phyloP scores from a whole-genome alignment of 2,888 invertebrate genomes.

The Campopleginae sp. region DNA sequence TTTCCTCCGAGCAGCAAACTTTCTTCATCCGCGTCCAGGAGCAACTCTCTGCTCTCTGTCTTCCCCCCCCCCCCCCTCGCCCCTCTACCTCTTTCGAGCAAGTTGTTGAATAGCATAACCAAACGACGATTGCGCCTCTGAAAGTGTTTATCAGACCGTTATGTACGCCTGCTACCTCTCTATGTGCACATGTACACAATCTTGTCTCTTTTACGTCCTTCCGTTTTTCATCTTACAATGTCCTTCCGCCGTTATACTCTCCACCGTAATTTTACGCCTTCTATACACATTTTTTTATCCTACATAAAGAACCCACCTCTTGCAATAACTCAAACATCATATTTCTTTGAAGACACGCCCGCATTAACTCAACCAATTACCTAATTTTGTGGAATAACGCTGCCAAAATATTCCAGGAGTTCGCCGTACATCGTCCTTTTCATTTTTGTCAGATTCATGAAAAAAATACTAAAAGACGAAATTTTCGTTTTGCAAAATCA shows the following conservation, averaged over 20 bases:
- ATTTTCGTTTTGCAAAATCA: neutral
- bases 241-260: conserved; percentile 8
- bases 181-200: conserved; percentile 28
- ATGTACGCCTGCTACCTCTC: conserved; percentile 73
- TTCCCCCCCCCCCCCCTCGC: no score
- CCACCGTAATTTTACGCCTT: conserved; percentile 13
- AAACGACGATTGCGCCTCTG: conserved; percentile 57
- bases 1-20: conserved; percentile 40
- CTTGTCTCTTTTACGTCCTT: conserved; percentile 43
- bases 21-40: neutral
- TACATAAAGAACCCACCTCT: conserved; percentile 32
- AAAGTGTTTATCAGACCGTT: conserved; percentile 72
- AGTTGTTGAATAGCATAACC: conserved; percentile 77
- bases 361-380: neutral
- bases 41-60: neutral
- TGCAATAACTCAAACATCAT: conserved; percentile 74
- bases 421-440: neutral
- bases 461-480: neutral
- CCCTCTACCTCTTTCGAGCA: conserved; percentile 72
- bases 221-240: conserved; percentile 56
- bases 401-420: neutral
- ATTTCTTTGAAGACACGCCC: conserved; percentile 73
- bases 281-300: conserved; percentile 29
- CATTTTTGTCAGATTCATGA: neutral
- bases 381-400: neutral